A percentile compares a stretch with the other conserved stretches of the same genome.
phyloP scores from a whole-genome alignment of 2,113 vertebrate species.

The Poeciliopsis prolifica region DNA sequence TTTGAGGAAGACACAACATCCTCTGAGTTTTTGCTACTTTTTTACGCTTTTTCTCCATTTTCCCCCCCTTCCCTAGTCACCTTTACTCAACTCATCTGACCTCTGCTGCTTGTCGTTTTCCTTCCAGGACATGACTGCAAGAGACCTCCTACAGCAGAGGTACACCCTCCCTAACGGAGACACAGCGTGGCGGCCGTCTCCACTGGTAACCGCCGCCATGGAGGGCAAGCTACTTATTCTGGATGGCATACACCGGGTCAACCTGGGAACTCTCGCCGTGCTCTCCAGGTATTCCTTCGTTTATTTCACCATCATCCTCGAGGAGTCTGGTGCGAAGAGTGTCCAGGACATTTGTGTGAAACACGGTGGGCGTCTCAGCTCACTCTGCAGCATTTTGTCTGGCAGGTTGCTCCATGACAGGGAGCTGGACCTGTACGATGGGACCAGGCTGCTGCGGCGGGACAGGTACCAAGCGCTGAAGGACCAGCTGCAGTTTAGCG shows the following conservation, averaged over 20 bases:
- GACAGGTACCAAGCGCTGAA: constrained; percentile 90
- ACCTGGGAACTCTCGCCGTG: constrained; percentile 90
- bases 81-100: neutral
- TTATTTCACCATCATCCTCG: neutral
- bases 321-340: neutral
- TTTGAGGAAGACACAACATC: neutral
- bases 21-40: neutral
- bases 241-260: constrained; percentile 94
- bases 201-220: constrained; percentile 89
- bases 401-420: constrained; percentile 92
- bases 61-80: neutral
- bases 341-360: neutral
- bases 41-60: neutral
- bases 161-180: constrained; percentile 94
- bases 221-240: constrained; percentile 92
- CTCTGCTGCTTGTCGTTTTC: neutral
- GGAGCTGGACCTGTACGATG: constrained; percentile 93
- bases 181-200: constrained; percentile 93
- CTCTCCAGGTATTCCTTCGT: constrained; percentile 85
- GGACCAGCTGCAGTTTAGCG: constrained; percentile 84
- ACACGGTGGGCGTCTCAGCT: neutral
- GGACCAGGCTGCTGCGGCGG: constrained; percentile 88
- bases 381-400: neutral
- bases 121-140: constrained; percentile 92
- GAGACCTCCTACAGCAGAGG: constrained; percentile 94